Conservation (phyloP, 23 tunicate species). For the Trididemnum miniatum region DNA sequence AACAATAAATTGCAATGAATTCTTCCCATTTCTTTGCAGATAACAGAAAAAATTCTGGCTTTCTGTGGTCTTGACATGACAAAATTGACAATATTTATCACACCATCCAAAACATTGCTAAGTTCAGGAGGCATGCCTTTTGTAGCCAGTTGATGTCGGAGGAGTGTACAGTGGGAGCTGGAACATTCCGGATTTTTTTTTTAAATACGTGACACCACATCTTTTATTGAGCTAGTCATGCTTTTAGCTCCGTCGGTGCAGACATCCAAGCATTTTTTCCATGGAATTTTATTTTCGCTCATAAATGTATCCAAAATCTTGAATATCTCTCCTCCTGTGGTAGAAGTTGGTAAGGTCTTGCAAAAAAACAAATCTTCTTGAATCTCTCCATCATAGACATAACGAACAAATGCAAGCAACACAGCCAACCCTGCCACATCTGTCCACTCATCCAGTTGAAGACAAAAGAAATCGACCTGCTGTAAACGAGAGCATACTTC, state of each 20-base stretch:
- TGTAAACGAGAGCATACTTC: too few species aligned
- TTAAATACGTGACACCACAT: background rate
- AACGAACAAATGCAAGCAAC: slow-evolving; percentile 2
- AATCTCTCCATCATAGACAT: slow-evolving; percentile 8
- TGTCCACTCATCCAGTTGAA: background rate
- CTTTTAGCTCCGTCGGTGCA: slow-evolving; percentile 11
- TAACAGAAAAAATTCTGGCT: slow-evolving; percentile 3
- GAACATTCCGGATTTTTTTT: slow-evolving; percentile 3
- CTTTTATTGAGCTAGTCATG: slow-evolving; percentile 14
- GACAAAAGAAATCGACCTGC: too few species aligned
- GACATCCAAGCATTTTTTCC: slow-evolving; percentile 1
- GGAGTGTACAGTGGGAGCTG: slow-evolving; percentile 4
- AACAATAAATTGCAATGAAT: slow-evolving; percentile 8
- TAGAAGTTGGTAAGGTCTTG: slow-evolving; percentile 1
- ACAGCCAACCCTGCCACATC: slow-evolving; percentile 10
- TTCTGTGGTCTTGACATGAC: slow-evolving; percentile 2
- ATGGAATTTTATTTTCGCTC: slow-evolving; percentile 7
- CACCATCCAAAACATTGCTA: too few species aligned
- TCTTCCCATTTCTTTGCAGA: background rate
- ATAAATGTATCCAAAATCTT: slow-evolving; percentile 1
- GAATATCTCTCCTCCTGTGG: background rate
- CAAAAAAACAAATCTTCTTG: slow-evolving; percentile 13
- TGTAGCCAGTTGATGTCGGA: slow-evolving; percentile 12
- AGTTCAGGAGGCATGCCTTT: too few species aligned
- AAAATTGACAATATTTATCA: too few species aligned